A percentile compares a stretch with the other conserved stretches of the same genome.
Evolutionary conservation across 2,797 vertebrate genomes (phyloP).

Genomic region (Megaceryle alcyon): DNA sequence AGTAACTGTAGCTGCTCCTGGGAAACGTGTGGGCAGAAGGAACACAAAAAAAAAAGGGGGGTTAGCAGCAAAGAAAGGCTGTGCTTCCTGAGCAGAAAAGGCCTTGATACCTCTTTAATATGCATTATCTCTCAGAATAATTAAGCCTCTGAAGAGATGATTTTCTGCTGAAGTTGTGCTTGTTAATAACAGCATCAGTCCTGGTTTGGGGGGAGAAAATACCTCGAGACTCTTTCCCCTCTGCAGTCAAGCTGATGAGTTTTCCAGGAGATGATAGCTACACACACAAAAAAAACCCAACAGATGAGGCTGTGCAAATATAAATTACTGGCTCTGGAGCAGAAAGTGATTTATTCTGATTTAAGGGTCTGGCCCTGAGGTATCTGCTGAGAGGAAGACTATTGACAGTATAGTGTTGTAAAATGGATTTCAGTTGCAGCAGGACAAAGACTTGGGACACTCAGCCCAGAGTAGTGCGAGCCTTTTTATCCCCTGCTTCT

Average conservation of each 20-base stretch:
- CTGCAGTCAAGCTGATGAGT: not conserved
- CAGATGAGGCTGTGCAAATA: not conserved
- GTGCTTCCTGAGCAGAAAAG: not conserved
- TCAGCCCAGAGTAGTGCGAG: not conserved
- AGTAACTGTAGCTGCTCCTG: not conserved
- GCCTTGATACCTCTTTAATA: not conserved
- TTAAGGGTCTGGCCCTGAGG: not conserved
- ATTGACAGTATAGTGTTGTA: not conserved
- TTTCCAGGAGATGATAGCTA: not conserved
- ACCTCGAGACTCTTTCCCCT: not conserved
- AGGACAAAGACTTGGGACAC: not conserved
- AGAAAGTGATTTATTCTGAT: conserved; percentile 19
- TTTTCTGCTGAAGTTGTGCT: not conserved
- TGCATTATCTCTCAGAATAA: not conserved
- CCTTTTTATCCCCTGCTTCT: not conserved
- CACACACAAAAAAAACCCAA: not conserved
- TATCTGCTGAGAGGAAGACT: not conserved
- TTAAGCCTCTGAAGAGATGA: not conserved
- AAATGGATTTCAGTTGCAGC: not conserved
- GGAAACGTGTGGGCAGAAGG: not conserved
- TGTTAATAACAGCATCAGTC: not conserved
- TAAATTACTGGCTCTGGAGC: not conserved
- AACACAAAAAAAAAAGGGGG: not conserved
- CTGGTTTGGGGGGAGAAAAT: not conserved
- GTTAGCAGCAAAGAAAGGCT: not conserved